Evolutionary conservation across 2,797 vertebrate species (phyloP), one percentile per base, ranked within the genome.

Genomic region (Poeciliopsis turneri): DNA sequence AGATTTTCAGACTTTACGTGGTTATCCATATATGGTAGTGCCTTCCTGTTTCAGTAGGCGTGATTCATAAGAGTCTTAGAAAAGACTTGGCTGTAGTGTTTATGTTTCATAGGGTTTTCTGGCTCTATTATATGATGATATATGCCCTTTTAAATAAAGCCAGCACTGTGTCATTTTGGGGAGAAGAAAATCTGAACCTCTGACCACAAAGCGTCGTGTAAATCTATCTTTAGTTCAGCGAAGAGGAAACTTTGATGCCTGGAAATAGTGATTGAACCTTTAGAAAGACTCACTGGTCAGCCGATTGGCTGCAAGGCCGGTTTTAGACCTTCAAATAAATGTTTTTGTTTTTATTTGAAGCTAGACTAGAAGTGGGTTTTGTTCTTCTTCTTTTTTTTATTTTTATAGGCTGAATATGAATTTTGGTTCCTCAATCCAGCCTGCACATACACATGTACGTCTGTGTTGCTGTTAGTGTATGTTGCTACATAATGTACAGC

Each of bases 401-500:
- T 59, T 78, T 82, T 33, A 3, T 68, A 23, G 2, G 30, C 45
- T 59, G 53, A 47, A 45, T 2, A 49, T 87, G 23, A 36, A 43
- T 86, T 90, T 90, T 83, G 68, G 82, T 59, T 80, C 88, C 84
- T 87, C 39, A 76, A 69, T 86, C 77, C 84, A 76, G 90, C 82
- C 88, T 88, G 83, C 85, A 87, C 87, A 88, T 74, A 84, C 82
- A 80, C 72, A 39, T 81, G 82, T 90, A 75, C 59, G 83, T 90
- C 82, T 80, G 91, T 89, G 86, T 90, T n/a, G 86, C 85, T 92
- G 88, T 59, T 81, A 66, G 82, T 90, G 83, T 87, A 77, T 87
- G 91, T 92, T 92, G 92, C 91, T 92, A 90, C 87, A 87, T 91
- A 92, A 90, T 88, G 91, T 91, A 92, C 79, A 82, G 88, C 90